Percentiles rank a stretch among this genome's conserved stretches.
These are phyloP conservation scores for Atherinosoma microstoma DNA, from an alignment of 2,797 vertebrate genomes.

Conservation along the genomic window DNA sequence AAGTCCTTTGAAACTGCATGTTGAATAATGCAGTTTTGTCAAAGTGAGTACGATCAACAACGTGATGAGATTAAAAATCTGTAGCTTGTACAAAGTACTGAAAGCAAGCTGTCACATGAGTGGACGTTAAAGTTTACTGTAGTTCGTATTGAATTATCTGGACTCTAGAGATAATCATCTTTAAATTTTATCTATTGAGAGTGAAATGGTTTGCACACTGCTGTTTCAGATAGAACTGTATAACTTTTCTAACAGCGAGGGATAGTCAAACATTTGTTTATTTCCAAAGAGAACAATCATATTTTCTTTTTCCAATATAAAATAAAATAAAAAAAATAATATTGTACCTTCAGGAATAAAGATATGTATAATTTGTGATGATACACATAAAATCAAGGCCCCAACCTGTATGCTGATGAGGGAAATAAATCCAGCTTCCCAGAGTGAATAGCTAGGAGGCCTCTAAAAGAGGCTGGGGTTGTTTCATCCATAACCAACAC, in stretches of 20 bases:
- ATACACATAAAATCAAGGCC: conserved; percentile 19
- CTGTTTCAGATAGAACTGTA: not conserved
- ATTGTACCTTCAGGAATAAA: not conserved
- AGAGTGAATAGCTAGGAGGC: conserved; percentile 32
- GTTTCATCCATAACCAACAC: conserved; percentile 71
- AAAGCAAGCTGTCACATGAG: not conserved
- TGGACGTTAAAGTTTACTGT: not conserved
- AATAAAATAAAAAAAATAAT: not conserved
- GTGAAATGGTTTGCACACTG: not conserved
- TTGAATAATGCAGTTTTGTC: not conserved
- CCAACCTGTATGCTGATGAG: conserved; percentile 30
- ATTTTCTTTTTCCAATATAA: not conserved
- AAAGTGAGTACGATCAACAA: not conserved
- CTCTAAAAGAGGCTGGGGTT: conserved; percentile 35
- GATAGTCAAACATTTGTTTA: not conserved
- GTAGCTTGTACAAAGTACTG: not conserved
- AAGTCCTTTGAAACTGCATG: not conserved
- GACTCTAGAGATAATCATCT: not conserved
- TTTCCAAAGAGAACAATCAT: not conserved
- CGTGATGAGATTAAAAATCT: not conserved
- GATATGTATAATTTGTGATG: not conserved
- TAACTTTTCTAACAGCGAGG: not conserved
- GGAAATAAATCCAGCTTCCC: conserved; percentile 34
- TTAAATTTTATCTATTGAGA: not conserved
- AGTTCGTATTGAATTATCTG: not conserved